Percentiles rank a stretch among this genome's conserved stretches.
Conservation (phyloP, 2,113 vertebrate genomes). For the Campylomormyrus numenius region DNA sequence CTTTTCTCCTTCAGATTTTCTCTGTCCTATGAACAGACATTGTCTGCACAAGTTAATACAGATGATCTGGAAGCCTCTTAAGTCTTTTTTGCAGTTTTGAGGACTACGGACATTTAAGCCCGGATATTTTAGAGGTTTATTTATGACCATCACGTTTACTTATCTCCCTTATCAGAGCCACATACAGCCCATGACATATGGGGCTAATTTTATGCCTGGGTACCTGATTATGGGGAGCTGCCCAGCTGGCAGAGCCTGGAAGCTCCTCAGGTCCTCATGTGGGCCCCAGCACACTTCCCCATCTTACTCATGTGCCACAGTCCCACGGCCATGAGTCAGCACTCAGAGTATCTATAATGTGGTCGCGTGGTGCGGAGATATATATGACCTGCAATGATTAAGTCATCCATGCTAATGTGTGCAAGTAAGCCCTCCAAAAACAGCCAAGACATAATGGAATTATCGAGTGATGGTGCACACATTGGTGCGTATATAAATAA, state of each 20-base stretch:
- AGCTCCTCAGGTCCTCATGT: neutral
- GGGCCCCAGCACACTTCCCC: constrained; percentile 38
- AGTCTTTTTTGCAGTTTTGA: neutral
- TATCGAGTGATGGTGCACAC: neutral
- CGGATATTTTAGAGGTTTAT: neutral
- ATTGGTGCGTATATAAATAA: neutral
- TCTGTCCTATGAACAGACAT: neutral
- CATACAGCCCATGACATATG: neutral
- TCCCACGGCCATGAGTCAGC: constrained; percentile 31
- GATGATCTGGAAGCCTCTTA: neutral
- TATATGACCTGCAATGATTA: constrained; percentile 32
- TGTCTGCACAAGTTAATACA: neutral
- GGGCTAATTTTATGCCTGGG: neutral
- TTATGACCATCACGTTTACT: neutral
- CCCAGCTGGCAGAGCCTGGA: neutral
- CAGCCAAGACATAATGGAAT: neutral
- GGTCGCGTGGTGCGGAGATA: constrained; percentile 44
- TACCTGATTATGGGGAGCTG: neutral
- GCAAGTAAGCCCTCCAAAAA: neutral
- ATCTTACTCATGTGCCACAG: constrained; percentile 42
- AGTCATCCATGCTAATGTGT: constrained; percentile 34
- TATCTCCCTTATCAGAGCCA: neutral
- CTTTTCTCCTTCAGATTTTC: neutral
- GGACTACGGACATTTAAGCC: neutral
- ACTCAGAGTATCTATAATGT: constrained; percentile 38